Conservation (phyloP, 2,888 invertebrate genomes). For the Melinaea menophilus region DNA sequence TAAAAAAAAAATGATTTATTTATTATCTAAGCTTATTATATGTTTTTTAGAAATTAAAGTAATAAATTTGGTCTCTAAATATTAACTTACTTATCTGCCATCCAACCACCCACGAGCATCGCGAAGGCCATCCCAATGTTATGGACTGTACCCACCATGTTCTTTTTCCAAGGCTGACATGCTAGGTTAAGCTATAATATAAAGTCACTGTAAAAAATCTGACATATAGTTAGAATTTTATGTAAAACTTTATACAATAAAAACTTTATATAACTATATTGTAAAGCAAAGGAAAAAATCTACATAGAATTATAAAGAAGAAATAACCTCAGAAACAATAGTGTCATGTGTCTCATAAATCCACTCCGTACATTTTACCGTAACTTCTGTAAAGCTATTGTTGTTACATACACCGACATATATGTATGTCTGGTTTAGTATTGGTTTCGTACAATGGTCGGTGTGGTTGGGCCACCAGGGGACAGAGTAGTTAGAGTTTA, state of each 20-base stretch:
- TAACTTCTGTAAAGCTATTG: conserved; percentile 42
- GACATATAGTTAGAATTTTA: neutral
- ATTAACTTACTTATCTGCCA: conserved; percentile 51
- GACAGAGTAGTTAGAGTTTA: conserved; percentile 24
- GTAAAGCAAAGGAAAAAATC: neutral
- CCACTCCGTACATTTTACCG: conserved; percentile 51
- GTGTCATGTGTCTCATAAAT: conserved; percentile 57
- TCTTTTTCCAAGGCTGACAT: conserved; percentile 56
- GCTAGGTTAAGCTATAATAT: conserved; percentile 52
- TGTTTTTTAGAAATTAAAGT: conserved; percentile 7
- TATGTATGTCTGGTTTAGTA: conserved; percentile 32
- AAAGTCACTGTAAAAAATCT: conserved; percentile 8
- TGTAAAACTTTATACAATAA: neutral
- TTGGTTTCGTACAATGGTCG: conserved; percentile 49
- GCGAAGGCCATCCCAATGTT: conserved; percentile 55
- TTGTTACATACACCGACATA: conserved; percentile 39
- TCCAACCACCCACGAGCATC: conserved; percentile 54
- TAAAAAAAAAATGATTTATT: conserved; percentile 32
- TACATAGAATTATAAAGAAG: neutral
- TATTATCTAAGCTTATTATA: neutral
- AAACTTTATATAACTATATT: neutral
- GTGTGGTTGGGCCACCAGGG: conserved; percentile 54
- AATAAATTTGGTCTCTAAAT: neutral
- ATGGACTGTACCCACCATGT: conserved; percentile 58
- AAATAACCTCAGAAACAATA: conserved; percentile 51